Percentiles rank a stretch among this genome's conserved stretches.
phyloP scores from a whole-genome alignment of 2,888 invertebrate genomes.

The Drosophila stalkeri region DNA sequence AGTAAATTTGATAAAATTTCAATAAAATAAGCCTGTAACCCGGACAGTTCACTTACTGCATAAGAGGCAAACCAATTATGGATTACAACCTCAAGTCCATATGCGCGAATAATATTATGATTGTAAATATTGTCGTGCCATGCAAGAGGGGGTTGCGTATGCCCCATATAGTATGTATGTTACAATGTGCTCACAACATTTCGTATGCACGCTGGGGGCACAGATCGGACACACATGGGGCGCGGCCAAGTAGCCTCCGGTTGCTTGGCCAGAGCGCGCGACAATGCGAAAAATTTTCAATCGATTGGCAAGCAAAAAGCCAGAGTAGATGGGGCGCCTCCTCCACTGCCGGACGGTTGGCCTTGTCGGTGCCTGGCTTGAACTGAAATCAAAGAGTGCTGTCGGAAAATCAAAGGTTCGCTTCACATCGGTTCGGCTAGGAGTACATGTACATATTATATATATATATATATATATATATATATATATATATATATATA shows the following conservation, averaged over 20 bases:
- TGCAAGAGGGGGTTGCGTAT: constrained; percentile 18
- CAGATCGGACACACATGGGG: constrained; percentile 69
- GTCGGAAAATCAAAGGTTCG: constrained; percentile 61
- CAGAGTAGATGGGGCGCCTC: constrained; percentile 8
- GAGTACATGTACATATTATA: constrained; percentile 1
- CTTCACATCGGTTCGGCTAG: constrained; percentile 16
- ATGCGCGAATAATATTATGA: constrained; percentile 74
- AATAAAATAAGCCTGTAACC: constrained; percentile 15
- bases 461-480: neutral
- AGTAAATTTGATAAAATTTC: constrained; percentile 3
- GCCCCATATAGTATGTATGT: neutral
- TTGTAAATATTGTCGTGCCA: constrained; percentile 60
- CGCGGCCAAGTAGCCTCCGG: constrained; percentile 71
- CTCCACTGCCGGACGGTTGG: neutral
- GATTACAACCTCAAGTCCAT: constrained; percentile 76
- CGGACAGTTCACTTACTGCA: constrained; percentile 31
- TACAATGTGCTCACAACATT: constrained; percentile 48
- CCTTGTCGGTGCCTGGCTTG: constrained; percentile 7
- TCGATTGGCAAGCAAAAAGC: constrained; percentile 63
- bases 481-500: neutral
- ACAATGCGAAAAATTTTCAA: constrained; percentile 83
- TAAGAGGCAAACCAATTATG: constrained; percentile 70
- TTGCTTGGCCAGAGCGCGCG: constrained; percentile 73
- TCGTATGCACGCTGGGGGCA: constrained; percentile 70
- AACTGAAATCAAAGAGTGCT: constrained; percentile 48